Evolutionary conservation across 2,113 vertebrate genomes (phyloP), one percentile per base, ranked within the genome.

Genomic region (Pangasianodon gigas): DNA sequence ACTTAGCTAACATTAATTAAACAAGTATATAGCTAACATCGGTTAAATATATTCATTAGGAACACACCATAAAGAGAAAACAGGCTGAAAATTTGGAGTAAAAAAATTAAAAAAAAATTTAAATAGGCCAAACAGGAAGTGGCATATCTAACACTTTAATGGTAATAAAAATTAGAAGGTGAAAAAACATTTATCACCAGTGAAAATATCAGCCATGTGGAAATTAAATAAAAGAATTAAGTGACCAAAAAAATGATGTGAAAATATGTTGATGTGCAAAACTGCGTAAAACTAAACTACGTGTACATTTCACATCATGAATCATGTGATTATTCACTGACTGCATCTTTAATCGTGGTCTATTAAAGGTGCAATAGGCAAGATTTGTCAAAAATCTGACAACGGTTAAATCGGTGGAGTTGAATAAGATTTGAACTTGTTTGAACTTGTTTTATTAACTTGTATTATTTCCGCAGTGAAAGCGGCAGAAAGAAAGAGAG

Each of bases 401-500:
- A n/a, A n/a, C 0, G 62, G 26, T 67, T 67, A 60, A 24, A 24
- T 60, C 6, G 19, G 6, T 6, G 58, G 58, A 69, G 65, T 74
- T 44, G 16, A 71, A 1, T 6, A 37, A 65, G 87, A 54, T 75
- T 46, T 10, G 37, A 75, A 46, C n/a, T 71, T 18, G 37, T 48
- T 48, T 48, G 7, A 48, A 48, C 14, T n/a, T 26, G 6, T 32
- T 52, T 18, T 3, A 4, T 18, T 3, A 4, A 48, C n/a, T 32
- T 75, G 19, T 81, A 52, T 52, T 51, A 2, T 18, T 54, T 54
- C 13, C 2, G 3, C 2, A 37, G 67, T 83, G n/a, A 88, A 62
- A 41, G 24, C 60, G 77, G 48, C 37, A 82, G 87, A 77, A 62
- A 65, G 32, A 74, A 90, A 89, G 52, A 92, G 84, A 90, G 2